Percentiles rank a stretch among this genome's conserved stretches.
These are phyloP conservation scores for Brachionus paranguensis DNA, from an alignment of 1,140 invertebrate species.

Conservation along the genomic window DNA sequence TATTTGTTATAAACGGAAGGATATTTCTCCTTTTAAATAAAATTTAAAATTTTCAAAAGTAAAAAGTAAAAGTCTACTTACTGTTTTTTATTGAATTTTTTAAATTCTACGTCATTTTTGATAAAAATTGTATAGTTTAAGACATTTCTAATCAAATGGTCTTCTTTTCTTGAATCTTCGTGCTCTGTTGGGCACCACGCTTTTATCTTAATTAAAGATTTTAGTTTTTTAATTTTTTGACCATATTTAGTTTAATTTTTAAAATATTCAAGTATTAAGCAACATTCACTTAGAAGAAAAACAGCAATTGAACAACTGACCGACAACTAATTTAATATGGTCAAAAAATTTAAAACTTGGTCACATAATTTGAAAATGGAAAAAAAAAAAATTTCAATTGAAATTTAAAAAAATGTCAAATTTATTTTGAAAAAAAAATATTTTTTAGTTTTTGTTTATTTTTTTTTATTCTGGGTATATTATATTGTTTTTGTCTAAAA, in stretches of 20 bases:
- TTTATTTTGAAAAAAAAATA: too few relatives aligned
- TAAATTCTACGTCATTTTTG: constrained; percentile 41
- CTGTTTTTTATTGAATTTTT: constrained; percentile 23
- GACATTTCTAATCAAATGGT: constrained; percentile 33
- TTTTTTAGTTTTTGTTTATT: too few relatives aligned
- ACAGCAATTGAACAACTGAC: neutral
- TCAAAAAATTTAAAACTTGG: too few relatives aligned
- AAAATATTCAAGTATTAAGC: too few relatives aligned
- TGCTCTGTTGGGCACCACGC: constrained; percentile 19
- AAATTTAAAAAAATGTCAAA: too few relatives aligned
- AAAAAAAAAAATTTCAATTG: too few relatives aligned
- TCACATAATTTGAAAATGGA: too few relatives aligned
- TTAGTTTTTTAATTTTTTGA: neutral
- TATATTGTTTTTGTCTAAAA: too few relatives aligned
- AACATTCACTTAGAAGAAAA: neutral
- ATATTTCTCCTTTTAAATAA: constrained; percentile 17
- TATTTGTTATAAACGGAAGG: constrained; percentile 21
- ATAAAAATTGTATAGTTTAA: constrained; percentile 41
- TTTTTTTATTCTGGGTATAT: too few relatives aligned
- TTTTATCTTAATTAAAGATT: neutral
- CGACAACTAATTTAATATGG: too few relatives aligned
- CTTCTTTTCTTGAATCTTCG: constrained; percentile 42
- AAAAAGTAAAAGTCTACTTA: neutral
- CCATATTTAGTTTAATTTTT: neutral
- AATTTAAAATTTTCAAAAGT: neutral